Percentiles rank a stretch among this genome's conserved stretches.
Evolutionary conservation across 2,113 vertebrate species (phyloP).

Genomic region (Opisthocomus hoazin): DNA sequence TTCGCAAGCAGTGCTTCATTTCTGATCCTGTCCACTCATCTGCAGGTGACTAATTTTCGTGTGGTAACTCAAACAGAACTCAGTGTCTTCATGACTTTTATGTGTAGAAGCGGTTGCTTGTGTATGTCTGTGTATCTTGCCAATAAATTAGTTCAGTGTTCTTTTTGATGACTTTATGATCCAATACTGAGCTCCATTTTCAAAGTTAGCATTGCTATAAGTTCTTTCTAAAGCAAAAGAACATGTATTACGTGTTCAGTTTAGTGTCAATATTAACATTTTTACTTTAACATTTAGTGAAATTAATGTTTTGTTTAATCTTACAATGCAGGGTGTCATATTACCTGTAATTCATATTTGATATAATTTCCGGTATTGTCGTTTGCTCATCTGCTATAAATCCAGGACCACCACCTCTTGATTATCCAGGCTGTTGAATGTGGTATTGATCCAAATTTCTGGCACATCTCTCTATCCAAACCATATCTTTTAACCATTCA

Average conservation of each 20-base stretch:
- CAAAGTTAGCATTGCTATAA: background rate
- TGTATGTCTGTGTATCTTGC: background rate
- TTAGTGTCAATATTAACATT: background rate
- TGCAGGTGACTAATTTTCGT: background rate
- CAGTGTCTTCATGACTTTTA: background rate
- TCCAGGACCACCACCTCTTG: background rate
- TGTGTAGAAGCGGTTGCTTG: background rate
- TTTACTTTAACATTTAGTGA: background rate
- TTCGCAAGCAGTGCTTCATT: fast-evolving
- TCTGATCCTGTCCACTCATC: background rate
- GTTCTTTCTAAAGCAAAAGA: background rate
- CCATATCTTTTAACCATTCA: background rate
- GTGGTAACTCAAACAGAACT: background rate
- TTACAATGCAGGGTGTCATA: background rate
- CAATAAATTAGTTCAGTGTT: background rate
- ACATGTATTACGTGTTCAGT: background rate
- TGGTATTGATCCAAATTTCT: background rate
- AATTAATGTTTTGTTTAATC: too few relatives aligned
- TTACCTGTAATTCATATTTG: background rate
- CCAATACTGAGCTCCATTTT: background rate
- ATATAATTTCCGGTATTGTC: background rate
- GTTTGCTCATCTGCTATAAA: background rate
- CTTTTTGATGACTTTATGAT: background rate
- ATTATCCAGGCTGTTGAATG: background rate
- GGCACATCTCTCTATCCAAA: background rate